Conservation (phyloP, 2,113 vertebrate species). For the Channa maculata region DNA sequence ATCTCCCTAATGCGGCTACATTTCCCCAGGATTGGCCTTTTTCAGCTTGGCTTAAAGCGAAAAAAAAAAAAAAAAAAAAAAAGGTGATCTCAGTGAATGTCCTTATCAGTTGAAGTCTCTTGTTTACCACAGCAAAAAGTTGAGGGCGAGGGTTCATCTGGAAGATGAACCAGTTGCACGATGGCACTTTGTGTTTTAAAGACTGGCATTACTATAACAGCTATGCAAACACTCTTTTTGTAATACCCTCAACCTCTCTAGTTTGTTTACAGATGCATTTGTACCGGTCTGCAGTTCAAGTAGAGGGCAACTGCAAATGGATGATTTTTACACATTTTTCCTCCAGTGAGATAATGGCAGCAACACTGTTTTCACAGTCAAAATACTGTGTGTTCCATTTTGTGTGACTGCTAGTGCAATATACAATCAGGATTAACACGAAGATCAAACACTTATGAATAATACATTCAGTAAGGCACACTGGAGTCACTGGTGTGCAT, state of each 20-base stretch:
- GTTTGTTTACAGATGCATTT: slow-evolving; percentile 18
- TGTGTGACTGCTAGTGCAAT: slow-evolving; percentile 14
- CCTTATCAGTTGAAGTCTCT: slow-evolving; percentile 39
- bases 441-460: slow-evolving; percentile 64
- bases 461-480: slow-evolving; percentile 41
- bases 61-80: slow-evolving; percentile 23
- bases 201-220: slow-evolving; percentile 33
- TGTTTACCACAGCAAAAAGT: slow-evolving; percentile 44
- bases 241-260: slow-evolving; percentile 10
- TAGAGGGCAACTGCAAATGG: slow-evolving; percentile 31
- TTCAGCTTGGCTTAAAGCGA: slow-evolving; percentile 13
- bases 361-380: slow-evolving; percentile 16
- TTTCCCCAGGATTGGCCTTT: slow-evolving; percentile 66
- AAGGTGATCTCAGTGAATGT: slow-evolving; percentile 46
- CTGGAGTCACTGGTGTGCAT: slow-evolving; percentile 40
- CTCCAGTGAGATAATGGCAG: slow-evolving; percentile 15
- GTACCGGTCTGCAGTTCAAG: slow-evolving; percentile 35
- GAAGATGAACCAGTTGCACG: slow-evolving; percentile 28
- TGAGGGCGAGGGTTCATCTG: slow-evolving; percentile 37
- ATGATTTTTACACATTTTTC: slow-evolving; percentile 19
- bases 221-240: background rate
- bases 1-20: slow-evolving; percentile 73
- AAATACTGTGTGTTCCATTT: slow-evolving; percentile 3
- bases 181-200: slow-evolving; percentile 26
- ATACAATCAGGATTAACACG: slow-evolving; percentile 31